Conservation (phyloP, 2,113 vertebrate species). For the Ictalurus punctatus region DNA sequence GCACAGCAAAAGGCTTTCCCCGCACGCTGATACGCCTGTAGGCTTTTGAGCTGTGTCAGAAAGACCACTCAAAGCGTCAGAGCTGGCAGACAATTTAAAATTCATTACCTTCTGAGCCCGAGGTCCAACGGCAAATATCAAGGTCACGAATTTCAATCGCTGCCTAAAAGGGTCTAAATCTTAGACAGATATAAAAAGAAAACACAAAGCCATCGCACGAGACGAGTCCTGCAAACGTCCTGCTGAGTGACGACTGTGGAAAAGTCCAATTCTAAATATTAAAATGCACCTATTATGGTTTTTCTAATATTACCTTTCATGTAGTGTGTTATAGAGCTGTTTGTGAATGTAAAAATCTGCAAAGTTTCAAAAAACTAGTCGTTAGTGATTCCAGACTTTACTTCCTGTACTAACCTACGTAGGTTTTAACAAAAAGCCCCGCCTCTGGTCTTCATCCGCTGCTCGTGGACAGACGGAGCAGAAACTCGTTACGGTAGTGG, state of each 20-base stretch:
- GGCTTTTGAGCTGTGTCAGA: conserved; percentile 49
- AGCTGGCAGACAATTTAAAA: conserved; percentile 53
- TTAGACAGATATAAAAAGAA: conserved; percentile 15
- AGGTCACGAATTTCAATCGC: conserved; percentile 54
- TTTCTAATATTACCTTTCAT: too few species aligned
- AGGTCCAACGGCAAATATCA: conserved; percentile 47
- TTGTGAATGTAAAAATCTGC: too few species aligned
- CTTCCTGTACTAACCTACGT: too few species aligned
- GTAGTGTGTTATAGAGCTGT: too few species aligned
- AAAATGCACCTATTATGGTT: too few species aligned
- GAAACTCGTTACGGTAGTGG: too few species aligned
- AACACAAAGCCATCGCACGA: neutral
- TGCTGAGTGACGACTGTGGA: neutral
- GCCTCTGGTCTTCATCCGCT: too few species aligned
- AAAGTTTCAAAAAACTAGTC: too few species aligned
- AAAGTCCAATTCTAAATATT: neutral
- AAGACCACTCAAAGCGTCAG: conserved; percentile 35
- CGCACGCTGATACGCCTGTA: conserved; percentile 46
- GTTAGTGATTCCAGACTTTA: too few species aligned
- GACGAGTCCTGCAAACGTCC: neutral
- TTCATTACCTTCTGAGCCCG: conserved; percentile 51
- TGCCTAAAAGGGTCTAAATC: conserved; percentile 44
- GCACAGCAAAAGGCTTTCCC: conserved; percentile 20
- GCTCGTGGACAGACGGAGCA: too few species aligned
- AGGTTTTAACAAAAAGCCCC: too few species aligned